phyloP scores from a whole-genome alignment of 2,888 invertebrate genomes.

The Trichogramma evanescens region DNA sequence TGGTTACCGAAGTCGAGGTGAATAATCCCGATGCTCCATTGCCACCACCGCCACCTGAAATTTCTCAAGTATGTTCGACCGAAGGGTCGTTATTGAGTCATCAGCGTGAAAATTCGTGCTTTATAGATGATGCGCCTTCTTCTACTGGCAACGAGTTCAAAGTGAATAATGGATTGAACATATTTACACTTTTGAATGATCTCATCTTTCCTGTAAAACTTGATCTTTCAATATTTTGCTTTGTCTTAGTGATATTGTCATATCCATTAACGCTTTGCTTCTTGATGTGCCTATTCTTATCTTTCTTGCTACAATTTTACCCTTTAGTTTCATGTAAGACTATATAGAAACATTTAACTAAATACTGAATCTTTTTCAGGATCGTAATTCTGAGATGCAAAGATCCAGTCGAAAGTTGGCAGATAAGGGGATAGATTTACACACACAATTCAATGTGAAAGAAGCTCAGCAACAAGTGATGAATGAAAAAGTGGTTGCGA shows the following conservation, averaged over 20 bases:
- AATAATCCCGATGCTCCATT: conserved; percentile 58
- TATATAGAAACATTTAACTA: too few relatives aligned
- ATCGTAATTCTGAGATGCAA: conserved; percentile 36
- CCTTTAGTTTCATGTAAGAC: too few relatives aligned
- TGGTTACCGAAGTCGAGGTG: conserved; percentile 55
- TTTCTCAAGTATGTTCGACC: conserved; percentile 16
- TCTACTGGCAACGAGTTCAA: background rate
- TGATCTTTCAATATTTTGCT: conserved; percentile 16
- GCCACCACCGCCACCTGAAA: conserved; percentile 59
- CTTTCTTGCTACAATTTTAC: too few relatives aligned
- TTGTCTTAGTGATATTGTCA: too few relatives aligned
- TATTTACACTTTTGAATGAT: conserved; percentile 24
- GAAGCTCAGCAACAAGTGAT: conserved; percentile 48
- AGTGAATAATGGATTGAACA: too few relatives aligned
- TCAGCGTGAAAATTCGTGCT: conserved; percentile 6
- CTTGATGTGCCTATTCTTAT: too few relatives aligned
- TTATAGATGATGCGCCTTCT: conserved; percentile 1
- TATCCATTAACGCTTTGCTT: too few relatives aligned
- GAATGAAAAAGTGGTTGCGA: conserved; percentile 45
- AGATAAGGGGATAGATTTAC: conserved; percentile 32
- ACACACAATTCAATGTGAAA: conserved; percentile 48
- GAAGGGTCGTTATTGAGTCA: conserved; percentile 29
- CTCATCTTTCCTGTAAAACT: background rate
- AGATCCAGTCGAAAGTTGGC: conserved; percentile 25
- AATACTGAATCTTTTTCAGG: conserved; percentile 12